Evolutionary conservation across 30 jellyfish, hydroid and myxozoan genomes (phyloP).

Genomic region (Clytia hemisphaerica): DNA sequence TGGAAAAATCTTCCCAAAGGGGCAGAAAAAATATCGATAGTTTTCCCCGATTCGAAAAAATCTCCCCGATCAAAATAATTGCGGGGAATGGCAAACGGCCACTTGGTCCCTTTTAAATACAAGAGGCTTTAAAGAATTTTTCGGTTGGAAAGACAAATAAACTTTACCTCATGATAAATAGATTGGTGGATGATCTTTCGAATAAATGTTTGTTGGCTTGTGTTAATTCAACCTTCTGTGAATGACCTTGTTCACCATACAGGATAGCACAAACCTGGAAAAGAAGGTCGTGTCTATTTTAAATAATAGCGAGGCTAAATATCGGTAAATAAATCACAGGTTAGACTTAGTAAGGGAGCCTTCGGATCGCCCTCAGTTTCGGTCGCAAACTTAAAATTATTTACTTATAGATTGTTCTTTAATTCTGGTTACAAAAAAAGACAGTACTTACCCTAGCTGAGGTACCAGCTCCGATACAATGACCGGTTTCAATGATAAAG

Average conservation of each 20-base stretch:
- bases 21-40: too few relatives aligned
- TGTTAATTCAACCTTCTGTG: conserved; percentile 20
- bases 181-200: conserved; percentile 17
- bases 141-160: too few relatives aligned
- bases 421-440: neutral
- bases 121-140: too few relatives aligned
- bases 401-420: neutral
- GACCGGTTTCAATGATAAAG: conserved; percentile 31
- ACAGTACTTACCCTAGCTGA: conserved; percentile 9
- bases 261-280: conserved; percentile 20
- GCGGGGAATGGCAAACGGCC: too few relatives aligned
- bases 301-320: too few relatives aligned
- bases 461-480: conserved; percentile 32
- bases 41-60: too few relatives aligned
- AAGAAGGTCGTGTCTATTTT: neutral
- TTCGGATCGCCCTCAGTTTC: too few relatives aligned
- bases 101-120: too few relatives aligned
- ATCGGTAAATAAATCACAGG: too few relatives aligned
- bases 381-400: neutral
- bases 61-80: too few relatives aligned
- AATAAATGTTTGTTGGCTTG: neutral
- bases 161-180: conserved; percentile 16
- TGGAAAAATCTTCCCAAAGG: too few relatives aligned
- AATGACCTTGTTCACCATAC: conserved; percentile 22
- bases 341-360: too few relatives aligned